Evolutionary conservation across 1,140 invertebrate species (phyloP).

Genomic region (Gryon sp.): DNA sequence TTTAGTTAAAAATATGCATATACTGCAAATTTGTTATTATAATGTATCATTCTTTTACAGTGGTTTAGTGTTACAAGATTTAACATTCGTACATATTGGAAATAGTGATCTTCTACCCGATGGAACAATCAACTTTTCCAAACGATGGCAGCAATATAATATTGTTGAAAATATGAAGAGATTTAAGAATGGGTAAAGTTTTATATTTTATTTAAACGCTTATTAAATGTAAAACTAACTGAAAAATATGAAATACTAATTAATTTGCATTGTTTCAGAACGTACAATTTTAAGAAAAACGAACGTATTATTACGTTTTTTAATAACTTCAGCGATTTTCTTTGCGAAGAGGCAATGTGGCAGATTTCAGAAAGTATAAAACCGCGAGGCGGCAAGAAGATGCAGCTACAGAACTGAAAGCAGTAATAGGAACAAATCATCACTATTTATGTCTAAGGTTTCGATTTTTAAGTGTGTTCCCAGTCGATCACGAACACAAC

Average conservation of each 20-base stretch:
- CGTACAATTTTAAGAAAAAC: conserved; percentile 93
- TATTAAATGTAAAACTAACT: neutral
- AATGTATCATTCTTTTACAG: conserved; percentile 83
- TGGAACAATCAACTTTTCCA: conserved; percentile 96
- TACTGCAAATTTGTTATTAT: too few species aligned
- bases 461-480: too few species aligned
- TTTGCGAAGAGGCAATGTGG: conserved; percentile 98
- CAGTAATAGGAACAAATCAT: conserved; percentile 20
- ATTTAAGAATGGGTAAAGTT: conserved; percentile 94
- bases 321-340: conserved; percentile 96
- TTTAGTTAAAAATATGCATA: too few species aligned
- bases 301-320: conserved; percentile 97
- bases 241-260: neutral
- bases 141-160: conserved; percentile 98
- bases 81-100: conserved; percentile 99
- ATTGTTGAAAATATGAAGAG: conserved; percentile 98
- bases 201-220: neutral
- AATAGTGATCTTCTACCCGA: conserved; percentile 94
- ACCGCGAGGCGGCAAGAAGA: conserved; percentile 87
- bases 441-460: neutral
- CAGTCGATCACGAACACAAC: too few species aligned
- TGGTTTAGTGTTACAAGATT: conserved; percentile 97
- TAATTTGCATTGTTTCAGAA: conserved; percentile 78
- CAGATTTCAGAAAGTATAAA: conserved; percentile 97
- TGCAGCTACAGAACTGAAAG: conserved; percentile 73